phyloP scores from a whole-genome alignment of 2,113 vertebrate species.

The Spheniscus mendiculus region DNA sequence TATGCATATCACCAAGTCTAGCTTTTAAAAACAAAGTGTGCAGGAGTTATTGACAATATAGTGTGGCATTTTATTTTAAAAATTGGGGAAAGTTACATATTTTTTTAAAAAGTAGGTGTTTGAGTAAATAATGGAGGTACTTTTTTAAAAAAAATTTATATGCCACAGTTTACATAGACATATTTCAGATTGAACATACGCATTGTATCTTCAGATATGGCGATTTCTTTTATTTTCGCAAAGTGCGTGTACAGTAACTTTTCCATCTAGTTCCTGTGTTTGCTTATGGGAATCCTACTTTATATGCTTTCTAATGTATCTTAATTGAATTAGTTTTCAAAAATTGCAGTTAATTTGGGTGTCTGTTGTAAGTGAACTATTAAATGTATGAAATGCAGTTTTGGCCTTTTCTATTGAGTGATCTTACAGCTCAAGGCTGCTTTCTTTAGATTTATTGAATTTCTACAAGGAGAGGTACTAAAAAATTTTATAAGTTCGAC shows the following conservation, averaged over 20 bases:
- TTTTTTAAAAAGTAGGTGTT: constrained; percentile 76
- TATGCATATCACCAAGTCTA: constrained; percentile 62
- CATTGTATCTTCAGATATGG: constrained; percentile 1
- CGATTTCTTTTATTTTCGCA: constrained; percentile 56
- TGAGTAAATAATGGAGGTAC: constrained; percentile 74
- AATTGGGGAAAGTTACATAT: constrained; percentile 71
- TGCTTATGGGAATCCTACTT: constrained; percentile 51
- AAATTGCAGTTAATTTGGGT: neutral
- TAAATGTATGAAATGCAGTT: constrained; percentile 27
- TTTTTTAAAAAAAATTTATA: constrained; percentile 72
- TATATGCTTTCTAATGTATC: constrained; percentile 26
- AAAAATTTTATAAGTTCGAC: neutral
- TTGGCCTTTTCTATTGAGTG: constrained; percentile 54
- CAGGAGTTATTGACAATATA: constrained; percentile 58
- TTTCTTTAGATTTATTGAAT: constrained; percentile 23
- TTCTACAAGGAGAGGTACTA: constrained; percentile 27
- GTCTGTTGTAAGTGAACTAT: neutral
- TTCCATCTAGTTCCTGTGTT: constrained; percentile 53
- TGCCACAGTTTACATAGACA: constrained; percentile 71
- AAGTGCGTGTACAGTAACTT: constrained; percentile 39
- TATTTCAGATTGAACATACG: constrained; percentile 54
- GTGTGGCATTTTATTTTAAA: constrained; percentile 77
- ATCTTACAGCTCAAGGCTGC: constrained; percentile 39
- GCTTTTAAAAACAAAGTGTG: constrained; percentile 69
- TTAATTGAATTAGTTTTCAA: constrained; percentile 13